A percentile compares a stretch with the other conserved stretches of the same genome.
These are phyloP conservation scores for Triplophysa bombifrons DNA, from an alignment of 2,797 vertebrate species.

Conservation along the genomic window DNA sequence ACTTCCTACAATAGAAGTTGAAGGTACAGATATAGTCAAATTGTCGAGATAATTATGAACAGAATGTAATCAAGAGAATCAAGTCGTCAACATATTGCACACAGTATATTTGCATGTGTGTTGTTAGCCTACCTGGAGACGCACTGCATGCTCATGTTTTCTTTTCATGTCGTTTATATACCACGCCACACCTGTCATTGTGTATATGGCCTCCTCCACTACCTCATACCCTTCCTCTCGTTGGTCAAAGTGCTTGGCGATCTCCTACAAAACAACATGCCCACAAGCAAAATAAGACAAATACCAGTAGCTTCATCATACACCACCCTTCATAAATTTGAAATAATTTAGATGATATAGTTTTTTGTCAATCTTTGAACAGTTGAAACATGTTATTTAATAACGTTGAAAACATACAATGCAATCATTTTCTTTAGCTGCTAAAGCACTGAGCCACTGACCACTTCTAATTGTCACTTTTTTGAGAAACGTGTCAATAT, in stretches of 20 bases:
- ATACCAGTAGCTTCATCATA: no score
- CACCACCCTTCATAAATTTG: no score
- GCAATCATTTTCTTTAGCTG: no score
- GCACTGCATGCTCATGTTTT: slow-evolving; percentile 91
- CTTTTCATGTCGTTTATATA: slow-evolving; percentile 99
- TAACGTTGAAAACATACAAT: no score
- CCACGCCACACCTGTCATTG: slow-evolving; percentile 96
- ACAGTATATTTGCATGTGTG: no score
- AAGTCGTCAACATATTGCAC: no score
- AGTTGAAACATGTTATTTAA: not conserved
- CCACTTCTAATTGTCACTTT: no score
- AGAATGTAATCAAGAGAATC: not conserved
- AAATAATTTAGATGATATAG: no score
- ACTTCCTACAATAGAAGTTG: slow-evolving; percentile 80
- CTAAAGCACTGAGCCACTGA: no score
- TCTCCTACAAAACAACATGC: slow-evolving; percentile 77
- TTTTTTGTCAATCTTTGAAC: not conserved
- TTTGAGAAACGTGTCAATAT: no score
- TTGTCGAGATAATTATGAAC: not conserved
- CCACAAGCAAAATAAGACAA: no score
- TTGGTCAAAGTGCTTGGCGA: slow-evolving; percentile 90
- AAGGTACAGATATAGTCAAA: not conserved
- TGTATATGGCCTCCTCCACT: slow-evolving; percentile 92
- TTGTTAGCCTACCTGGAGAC: slow-evolving; percentile 82
- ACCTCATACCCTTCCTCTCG: slow-evolving; percentile 87